A percentile compares a stretch with the other conserved stretches of the same genome.
phyloP scores from a whole-genome alignment of 2,888 invertebrate species.

The Agonopterix heracliana region DNA sequence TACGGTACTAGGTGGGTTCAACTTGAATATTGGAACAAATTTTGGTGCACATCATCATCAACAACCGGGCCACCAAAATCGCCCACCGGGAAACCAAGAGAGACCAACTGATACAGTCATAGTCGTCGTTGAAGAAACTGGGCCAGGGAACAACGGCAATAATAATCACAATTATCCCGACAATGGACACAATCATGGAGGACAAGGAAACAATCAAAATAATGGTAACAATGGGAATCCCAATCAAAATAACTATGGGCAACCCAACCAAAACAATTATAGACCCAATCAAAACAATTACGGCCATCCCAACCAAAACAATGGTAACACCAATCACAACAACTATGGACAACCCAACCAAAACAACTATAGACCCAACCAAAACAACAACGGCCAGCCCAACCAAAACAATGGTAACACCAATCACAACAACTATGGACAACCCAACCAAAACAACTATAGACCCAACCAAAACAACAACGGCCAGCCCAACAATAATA shows the following conservation, averaged over 20 bases:
- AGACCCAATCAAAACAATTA: constrained; percentile 21
- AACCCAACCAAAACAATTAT: constrained; percentile 12
- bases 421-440: constrained; percentile 10
- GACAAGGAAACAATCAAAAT: background rate
- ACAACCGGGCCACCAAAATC: background rate
- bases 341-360: constrained; percentile 10
- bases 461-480: constrained; percentile 6
- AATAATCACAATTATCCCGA: background rate
- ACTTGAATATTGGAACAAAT: constrained; percentile 29
- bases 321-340: constrained; percentile 7
- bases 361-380: constrained; percentile 11
- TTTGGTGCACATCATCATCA: constrained; percentile 15
- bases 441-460: constrained; percentile 4
- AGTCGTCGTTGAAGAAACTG: constrained; percentile 27
- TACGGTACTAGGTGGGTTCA: constrained; percentile 33
- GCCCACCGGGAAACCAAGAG: constrained; percentile 8
- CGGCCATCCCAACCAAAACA: constrained; percentile 13
- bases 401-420: constrained; percentile 8
- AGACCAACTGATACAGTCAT: constrained; percentile 27
- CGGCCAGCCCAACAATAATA: constrained; percentile 5
- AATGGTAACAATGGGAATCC: constrained; percentile 3
- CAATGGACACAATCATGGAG: background rate
- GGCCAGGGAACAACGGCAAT: constrained; percentile 5
- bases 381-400: constrained; percentile 17
- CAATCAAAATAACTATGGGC: constrained; percentile 5